These are phyloP conservation scores for Aphis gossypii DNA, from an alignment of 1,140 invertebrate genomes.

Conservation along the genomic window DNA sequence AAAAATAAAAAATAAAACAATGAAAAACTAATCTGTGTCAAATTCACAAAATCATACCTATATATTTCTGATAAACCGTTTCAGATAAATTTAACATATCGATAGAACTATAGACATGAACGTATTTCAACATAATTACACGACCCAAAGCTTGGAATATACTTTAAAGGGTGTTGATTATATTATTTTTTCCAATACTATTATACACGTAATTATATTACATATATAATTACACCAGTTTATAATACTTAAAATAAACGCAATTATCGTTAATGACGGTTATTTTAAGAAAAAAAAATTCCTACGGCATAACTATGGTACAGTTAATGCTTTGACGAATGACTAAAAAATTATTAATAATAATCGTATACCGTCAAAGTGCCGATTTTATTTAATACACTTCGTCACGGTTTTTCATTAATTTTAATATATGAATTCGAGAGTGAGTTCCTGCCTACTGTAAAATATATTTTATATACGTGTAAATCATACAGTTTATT, in stretches of 20 bases:
- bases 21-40: not conserved
- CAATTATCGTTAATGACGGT: not conserved
- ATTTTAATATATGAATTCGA: not conserved
- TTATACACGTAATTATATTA: not conserved
- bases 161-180: not conserved
- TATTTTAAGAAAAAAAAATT: not conserved
- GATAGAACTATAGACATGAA: not conserved
- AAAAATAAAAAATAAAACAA: not conserved
- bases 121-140: not conserved
- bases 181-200: not conserved
- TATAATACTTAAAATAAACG: not conserved
- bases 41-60: not conserved
- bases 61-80: not conserved
- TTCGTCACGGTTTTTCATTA: not conserved
- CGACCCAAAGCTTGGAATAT: not conserved
- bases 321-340: not conserved
- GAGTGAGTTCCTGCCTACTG: not conserved
- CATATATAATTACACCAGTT: not conserved
- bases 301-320: not conserved
- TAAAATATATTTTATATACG: not conserved
- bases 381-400: not conserved
- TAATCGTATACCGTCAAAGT: not conserved
- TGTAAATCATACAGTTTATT: not conserved
- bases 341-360: not conserved
- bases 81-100: not conserved